Percentiles rank a stretch among this genome's conserved stretches.
Evolutionary conservation across 2,797 vertebrate genomes (phyloP).

Genomic region (Xerus rutilus): DNA sequence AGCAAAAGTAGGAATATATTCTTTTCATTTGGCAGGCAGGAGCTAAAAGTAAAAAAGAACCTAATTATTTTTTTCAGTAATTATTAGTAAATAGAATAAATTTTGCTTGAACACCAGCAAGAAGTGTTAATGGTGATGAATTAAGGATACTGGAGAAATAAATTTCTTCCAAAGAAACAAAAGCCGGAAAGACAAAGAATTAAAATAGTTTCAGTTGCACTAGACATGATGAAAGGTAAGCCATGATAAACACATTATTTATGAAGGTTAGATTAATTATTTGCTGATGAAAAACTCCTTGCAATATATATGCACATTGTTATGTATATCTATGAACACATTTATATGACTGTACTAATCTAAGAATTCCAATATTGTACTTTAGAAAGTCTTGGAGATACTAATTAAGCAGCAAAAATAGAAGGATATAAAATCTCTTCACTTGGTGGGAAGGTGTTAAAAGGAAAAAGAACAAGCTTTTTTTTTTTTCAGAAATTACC

Average conservation of each 20-base stretch:
- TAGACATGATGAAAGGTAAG: neutral
- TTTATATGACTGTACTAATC: neutral
- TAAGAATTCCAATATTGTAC: neutral
- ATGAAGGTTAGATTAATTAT: neutral
- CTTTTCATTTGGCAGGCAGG: neutral
- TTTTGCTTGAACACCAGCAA: conserved; percentile 52
- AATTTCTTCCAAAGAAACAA: neutral
- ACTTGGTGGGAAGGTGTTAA: neutral
- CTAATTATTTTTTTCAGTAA: conserved; percentile 29
- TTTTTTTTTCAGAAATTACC: neutral
- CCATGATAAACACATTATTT: neutral
- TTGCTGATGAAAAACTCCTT: neutral
- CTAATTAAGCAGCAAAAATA: neutral
- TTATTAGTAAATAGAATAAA: neutral
- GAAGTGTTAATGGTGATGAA: neutral
- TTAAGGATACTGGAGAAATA: neutral
- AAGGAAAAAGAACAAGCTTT: conserved; percentile 27
- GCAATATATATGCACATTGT: no score
- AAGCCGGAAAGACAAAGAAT: neutral
- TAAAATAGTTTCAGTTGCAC: neutral
- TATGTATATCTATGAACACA: neutral
- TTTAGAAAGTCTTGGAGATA: neutral
- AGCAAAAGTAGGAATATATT: neutral
- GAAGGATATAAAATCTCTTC: neutral
- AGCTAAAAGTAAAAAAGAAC: neutral